These are phyloP conservation scores for Chouioia cunea DNA, from an alignment of 2,888 invertebrate genomes.

Conservation along the genomic window DNA sequence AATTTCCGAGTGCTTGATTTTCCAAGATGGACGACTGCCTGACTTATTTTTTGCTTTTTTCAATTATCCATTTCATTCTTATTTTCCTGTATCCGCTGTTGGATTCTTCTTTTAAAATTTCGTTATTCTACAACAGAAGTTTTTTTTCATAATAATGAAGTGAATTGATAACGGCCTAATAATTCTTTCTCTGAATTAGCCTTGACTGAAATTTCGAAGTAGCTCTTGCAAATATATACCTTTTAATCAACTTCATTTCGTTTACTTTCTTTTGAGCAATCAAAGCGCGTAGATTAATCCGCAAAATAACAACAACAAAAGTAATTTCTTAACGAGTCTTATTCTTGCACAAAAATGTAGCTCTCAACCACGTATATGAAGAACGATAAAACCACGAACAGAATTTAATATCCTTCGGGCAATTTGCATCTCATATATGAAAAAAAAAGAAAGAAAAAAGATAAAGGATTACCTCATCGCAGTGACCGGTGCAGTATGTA, in stretches of 20 bases:
- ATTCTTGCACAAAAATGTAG: neutral
- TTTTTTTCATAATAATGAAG: conserved; percentile 6
- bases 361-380: neutral
- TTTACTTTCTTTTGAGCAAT: conserved; percentile 21
- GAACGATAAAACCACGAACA: neutral
- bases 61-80: neutral
- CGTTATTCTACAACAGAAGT: no score
- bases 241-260: no score
- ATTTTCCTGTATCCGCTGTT: no score
- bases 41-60: no score
- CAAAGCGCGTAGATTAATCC: conserved; percentile 4
- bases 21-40: neutral
- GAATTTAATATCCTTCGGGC: conserved; percentile 34
- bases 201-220: no score
- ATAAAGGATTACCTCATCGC: conserved; percentile 8
- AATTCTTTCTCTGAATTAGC: no score
- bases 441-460: conserved; percentile 6
- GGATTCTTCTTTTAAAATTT: neutral
- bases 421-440: conserved; percentile 32
- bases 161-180: no score
- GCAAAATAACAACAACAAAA: conserved; percentile 1
- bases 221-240: no score
- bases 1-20: conserved; percentile 40
- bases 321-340: neutral
- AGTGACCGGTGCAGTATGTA: conserved; percentile 32